Evolutionary conservation across 2,113 vertebrate genomes (phyloP).

Genomic region (Zootoca vivipara): DNA sequence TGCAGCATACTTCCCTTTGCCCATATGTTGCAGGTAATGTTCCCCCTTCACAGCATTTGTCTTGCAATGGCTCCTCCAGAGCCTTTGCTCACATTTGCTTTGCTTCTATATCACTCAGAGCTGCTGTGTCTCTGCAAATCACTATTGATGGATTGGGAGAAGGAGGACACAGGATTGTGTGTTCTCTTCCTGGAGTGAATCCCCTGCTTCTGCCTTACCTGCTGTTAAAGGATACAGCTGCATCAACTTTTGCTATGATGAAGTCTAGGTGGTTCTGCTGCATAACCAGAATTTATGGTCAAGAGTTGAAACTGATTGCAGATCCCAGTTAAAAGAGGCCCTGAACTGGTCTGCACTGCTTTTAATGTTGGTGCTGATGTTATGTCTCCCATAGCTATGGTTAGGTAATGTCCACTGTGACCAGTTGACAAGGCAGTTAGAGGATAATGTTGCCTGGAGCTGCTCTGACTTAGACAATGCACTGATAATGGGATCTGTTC

Average conservation of each 20-base stretch:
- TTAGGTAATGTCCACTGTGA: not conserved
- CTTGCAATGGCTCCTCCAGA: not conserved
- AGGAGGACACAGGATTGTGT: not conserved
- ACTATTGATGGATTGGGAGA: not conserved
- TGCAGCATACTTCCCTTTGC: slow-evolving; percentile 18
- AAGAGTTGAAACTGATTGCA: not conserved
- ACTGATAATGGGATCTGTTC: not conserved
- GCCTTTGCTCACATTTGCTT: not conserved
- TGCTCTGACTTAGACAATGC: not conserved
- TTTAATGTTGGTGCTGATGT: not conserved
- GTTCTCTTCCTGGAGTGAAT: not conserved
- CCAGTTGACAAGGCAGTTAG: not conserved
- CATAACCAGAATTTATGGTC: not conserved
- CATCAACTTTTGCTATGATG: not conserved
- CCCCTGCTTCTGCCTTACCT: not conserved
- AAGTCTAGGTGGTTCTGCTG: not conserved
- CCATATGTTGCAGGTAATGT: not conserved
- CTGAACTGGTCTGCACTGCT: not conserved
- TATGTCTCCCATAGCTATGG: not conserved
- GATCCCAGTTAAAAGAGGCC: not conserved
- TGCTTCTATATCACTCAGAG: not conserved
- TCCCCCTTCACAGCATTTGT: not conserved
- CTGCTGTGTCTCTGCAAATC: not conserved
- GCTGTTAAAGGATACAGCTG: not conserved
- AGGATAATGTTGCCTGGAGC: not conserved